A percentile compares a stretch with the other conserved stretches of the same genome.
Evolutionary conservation across 2,888 invertebrate genomes (phyloP).

Genomic region (Platerodrilus igneus): DNA sequence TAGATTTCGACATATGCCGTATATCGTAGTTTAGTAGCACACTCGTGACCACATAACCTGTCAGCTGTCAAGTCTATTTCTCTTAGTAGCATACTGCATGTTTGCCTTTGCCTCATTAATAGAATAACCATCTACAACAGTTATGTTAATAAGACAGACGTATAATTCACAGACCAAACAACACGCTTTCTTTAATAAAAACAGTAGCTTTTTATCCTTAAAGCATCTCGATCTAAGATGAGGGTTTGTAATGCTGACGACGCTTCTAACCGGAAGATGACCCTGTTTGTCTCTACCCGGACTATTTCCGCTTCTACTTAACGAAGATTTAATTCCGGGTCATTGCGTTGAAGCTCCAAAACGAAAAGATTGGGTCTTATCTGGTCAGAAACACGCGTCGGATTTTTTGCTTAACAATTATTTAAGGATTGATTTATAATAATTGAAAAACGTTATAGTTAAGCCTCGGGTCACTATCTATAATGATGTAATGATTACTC

Average conservation of each 20-base stretch:
- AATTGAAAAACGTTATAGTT: constrained; percentile 36
- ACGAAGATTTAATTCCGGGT: constrained; percentile 36
- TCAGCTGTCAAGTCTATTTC: constrained; percentile 24
- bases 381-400: constrained; percentile 24
- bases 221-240: constrained; percentile 12
- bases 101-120: constrained; percentile 25
- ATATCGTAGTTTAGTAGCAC: constrained; percentile 19
- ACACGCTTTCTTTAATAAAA: constrained; percentile 15
- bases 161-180: constrained; percentile 15
- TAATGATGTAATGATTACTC: constrained; percentile 6
- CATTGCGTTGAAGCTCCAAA: constrained; percentile 34
- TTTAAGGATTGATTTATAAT: constrained; percentile 33
- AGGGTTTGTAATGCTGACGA: constrained; percentile 28
- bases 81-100: constrained; percentile 21
- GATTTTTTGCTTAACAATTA: constrained; percentile 15
- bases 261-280: constrained; percentile 34
- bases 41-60: constrained; percentile 22
- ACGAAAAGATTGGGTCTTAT: constrained; percentile 27
- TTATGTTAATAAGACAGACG: constrained; percentile 22
- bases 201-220: constrained; percentile 11
- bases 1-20: constrained; percentile 13
- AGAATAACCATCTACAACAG: constrained; percentile 22
- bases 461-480: constrained; percentile 22
- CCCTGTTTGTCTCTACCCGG: constrained; percentile 36
- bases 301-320: constrained; percentile 38